phyloP scores from a whole-genome alignment of 2,113 vertebrate genomes.

The Brienomyrus brachyistius region DNA sequence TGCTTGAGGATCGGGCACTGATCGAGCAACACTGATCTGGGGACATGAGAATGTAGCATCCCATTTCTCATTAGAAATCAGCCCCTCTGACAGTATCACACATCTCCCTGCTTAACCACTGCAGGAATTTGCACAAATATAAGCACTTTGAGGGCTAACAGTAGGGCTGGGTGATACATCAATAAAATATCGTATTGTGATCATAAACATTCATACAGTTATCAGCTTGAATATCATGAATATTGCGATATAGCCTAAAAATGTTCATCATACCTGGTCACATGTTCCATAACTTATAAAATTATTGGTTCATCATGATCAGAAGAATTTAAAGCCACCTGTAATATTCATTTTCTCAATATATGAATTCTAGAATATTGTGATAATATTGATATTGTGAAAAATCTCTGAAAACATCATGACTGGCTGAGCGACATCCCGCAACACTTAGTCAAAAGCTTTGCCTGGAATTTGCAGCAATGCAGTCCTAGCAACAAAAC shows the following conservation, averaged over 20 bases:
- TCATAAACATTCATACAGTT: background rate
- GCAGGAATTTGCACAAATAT: background rate
- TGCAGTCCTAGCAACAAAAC: background rate
- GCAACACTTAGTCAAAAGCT: background rate
- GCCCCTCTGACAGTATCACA: background rate
- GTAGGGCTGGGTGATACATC: background rate
- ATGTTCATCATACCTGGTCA: background rate
- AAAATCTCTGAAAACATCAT: background rate
- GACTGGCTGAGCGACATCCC: no score
- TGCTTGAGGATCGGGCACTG: background rate
- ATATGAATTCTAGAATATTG: background rate
- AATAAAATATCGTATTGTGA: background rate
- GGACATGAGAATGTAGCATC: background rate
- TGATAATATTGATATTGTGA: background rate
- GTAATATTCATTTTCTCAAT: background rate
- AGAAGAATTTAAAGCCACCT: background rate
- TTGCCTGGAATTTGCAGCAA: background rate
- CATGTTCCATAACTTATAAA: background rate
- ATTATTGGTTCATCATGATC: background rate
- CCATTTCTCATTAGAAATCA: background rate
- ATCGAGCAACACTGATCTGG: background rate
- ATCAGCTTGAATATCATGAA: background rate
- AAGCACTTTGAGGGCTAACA: background rate
- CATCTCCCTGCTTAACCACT: background rate
- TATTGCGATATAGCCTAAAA: background rate